Percentiles rank a stretch among this genome's conserved stretches.
These are phyloP conservation scores for Saguinus imperator DNA, from an alignment of 2,113 vertebrate genomes.

Conservation along the genomic window DNA sequence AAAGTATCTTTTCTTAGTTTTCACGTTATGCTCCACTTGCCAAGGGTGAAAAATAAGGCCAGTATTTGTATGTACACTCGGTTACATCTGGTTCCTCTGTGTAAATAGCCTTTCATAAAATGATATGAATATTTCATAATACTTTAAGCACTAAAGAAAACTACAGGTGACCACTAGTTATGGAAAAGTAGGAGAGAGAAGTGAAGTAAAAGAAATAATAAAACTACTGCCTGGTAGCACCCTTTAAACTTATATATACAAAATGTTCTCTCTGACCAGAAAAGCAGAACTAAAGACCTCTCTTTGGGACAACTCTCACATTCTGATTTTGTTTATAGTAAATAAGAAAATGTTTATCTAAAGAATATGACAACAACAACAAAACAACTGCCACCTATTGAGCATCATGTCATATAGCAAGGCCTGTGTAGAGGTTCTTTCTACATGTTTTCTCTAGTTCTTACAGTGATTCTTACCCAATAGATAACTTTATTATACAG, in stretches of 20 bases:
- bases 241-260: constrained; percentile 29
- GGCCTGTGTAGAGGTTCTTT: neutral
- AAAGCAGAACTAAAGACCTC: neutral
- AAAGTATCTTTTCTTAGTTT: neutral
- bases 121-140: constrained; percentile 49
- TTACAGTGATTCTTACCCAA: neutral
- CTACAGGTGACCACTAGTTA: neutral
- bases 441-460: neutral
- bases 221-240: neutral
- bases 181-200: neutral
- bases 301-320: neutral
- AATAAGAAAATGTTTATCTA: constrained; percentile 22
- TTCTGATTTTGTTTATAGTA: neutral
- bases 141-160: constrained; percentile 33
- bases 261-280: constrained; percentile 14
- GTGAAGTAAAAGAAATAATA: constrained; percentile 34
- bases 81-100: constrained; percentile 33
- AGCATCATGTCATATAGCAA: neutral
- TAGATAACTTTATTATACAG: neutral
- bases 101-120: constrained; percentile 47
- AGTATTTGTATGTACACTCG: constrained; percentile 42
- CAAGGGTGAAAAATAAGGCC: constrained; percentile 44
- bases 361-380: neutral
- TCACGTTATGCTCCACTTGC: constrained; percentile 70
- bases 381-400: neutral